phyloP scores from a whole-genome alignment of 2,113 vertebrate species.

The Pelobates fuscus region DNA sequence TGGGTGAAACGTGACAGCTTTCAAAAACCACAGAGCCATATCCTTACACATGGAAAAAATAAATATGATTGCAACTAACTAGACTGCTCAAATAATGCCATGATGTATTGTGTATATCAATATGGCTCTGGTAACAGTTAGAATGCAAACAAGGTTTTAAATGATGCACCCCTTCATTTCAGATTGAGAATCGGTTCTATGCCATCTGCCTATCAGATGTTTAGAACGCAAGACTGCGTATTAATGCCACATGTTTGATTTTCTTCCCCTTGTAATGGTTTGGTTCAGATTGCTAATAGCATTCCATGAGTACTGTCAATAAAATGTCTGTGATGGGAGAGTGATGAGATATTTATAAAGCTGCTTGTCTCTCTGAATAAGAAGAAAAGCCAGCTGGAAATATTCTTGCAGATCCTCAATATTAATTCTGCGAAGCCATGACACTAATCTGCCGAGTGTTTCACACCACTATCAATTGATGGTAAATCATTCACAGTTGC shows the following conservation, averaged over 20 bases:
- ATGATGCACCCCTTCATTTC: conserved; percentile 96
- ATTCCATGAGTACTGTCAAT: conserved; percentile 83
- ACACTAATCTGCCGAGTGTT: conserved; percentile 58
- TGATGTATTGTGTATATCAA: conserved; percentile 98
- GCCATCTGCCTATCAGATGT: conserved; percentile 98
- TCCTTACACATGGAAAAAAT: conserved; percentile 76
- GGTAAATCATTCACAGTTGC: too few species aligned
- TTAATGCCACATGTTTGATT: conserved; percentile 94
- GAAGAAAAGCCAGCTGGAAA: conserved; percentile 79
- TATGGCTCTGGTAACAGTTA: conserved; percentile 98
- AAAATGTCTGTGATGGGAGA: conserved; percentile 83
- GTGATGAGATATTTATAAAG: conserved; percentile 87
- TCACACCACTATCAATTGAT: conserved; percentile 37
- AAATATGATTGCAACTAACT: conserved; percentile 88
- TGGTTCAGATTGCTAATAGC: conserved; percentile 88
- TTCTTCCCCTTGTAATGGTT: conserved; percentile 80
- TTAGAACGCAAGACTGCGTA: conserved; percentile 87
- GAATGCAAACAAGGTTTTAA: conserved; percentile 99
- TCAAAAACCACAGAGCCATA: background rate
- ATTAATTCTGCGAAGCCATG: conserved; percentile 71
- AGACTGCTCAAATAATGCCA: conserved; percentile 86
- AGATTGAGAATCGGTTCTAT: conserved; percentile 86
- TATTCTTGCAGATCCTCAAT: conserved; percentile 74
- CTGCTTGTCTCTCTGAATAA: conserved; percentile 81
- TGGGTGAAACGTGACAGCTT: background rate